These are phyloP conservation scores for Solen grandis DNA, from an alignment of 1,140 invertebrate species.

Conservation along the genomic window DNA sequence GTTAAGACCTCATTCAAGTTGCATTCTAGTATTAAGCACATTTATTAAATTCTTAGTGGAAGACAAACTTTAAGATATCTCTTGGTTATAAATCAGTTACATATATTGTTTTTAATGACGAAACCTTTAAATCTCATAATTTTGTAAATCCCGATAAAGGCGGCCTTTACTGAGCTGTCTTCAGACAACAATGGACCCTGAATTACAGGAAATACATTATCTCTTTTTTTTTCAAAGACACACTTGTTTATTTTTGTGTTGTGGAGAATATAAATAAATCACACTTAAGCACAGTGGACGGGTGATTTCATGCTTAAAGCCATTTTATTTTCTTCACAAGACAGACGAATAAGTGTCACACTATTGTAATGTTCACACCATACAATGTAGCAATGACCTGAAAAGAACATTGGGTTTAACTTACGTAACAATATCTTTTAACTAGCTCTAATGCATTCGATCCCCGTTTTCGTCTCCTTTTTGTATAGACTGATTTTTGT, in stretches of 20 bases:
- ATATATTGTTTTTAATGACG: neutral
- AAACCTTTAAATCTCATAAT: too few species aligned
- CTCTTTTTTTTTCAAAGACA: neutral
- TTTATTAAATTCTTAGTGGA: neutral
- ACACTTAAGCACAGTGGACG: neutral
- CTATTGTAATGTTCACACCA: neutral
- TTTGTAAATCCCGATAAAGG: too few species aligned
- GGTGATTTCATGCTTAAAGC: neutral
- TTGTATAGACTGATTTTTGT: too few species aligned
- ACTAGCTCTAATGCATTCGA: too few species aligned
- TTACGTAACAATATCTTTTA: too few species aligned
- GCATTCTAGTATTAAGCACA: neutral
- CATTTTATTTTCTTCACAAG: neutral
- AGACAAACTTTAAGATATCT: neutral
- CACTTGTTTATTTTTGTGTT: neutral
- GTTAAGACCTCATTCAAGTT: neutral
- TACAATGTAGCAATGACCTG: too few species aligned
- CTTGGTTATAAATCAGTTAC: neutral
- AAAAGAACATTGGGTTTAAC: too few species aligned
- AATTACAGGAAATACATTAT: neutral
- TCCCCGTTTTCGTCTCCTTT: too few species aligned
- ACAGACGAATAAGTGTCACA: neutral
- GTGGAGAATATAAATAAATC: neutral
- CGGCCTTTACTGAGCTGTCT: too few species aligned
- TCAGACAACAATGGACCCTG: neutral